Evolutionary conservation across 2,797 vertebrate genomes (phyloP).

Genomic region (Microhierax caerulescens): DNA sequence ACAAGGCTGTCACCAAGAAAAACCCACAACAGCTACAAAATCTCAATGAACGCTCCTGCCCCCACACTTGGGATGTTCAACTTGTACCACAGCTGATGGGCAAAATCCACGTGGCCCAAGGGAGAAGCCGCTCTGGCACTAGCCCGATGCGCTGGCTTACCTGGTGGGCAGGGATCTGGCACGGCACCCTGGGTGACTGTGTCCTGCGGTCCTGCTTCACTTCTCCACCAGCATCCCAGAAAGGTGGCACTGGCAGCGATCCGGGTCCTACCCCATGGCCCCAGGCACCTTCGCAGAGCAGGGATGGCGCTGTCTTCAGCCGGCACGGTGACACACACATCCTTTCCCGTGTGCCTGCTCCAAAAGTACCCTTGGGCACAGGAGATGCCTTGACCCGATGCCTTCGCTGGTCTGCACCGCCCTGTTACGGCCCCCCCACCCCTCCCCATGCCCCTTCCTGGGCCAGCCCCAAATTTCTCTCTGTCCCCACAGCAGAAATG

Average conservation of each 20-base stretch:
- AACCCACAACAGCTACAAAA: not conserved
- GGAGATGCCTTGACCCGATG: not conserved
- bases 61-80: not conserved
- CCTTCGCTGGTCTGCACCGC: not conserved
- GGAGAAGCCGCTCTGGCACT: accelerated
- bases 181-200: not conserved
- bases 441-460: not conserved
- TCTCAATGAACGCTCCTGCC: not conserved
- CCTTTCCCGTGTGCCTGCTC: accelerated
- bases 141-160: not conserved
- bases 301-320: not conserved
- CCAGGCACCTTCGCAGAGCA: accelerated
- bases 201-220: not conserved
- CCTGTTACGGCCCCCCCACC: accelerated
- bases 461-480: not conserved
- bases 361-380: accelerated
- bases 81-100: accelerated
- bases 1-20: no score
- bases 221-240: not conserved
- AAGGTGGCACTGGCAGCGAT: accelerated
- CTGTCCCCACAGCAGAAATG: not conserved
- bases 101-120: accelerated
- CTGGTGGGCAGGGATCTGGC: not conserved
- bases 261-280: accelerated
- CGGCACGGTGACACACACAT: accelerated